A percentile compares a stretch with the other conserved stretches of the same genome.
Conservation (phyloP, 2,888 invertebrate species). For the Agrilus biguttatus region DNA sequence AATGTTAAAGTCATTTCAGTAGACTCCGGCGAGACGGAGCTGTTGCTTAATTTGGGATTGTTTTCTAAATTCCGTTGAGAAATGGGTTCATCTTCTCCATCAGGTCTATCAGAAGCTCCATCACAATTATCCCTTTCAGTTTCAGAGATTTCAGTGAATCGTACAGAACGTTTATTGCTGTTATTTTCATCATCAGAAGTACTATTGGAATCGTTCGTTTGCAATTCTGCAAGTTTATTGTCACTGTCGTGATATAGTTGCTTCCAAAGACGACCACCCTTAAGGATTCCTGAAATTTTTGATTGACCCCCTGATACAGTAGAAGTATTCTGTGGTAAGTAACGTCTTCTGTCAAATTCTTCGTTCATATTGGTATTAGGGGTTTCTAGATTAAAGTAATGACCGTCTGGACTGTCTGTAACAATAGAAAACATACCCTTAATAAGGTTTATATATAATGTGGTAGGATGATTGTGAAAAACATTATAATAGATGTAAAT, state of each 20-base stretch:
- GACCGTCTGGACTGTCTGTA: no score
- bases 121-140: constrained; percentile 26
- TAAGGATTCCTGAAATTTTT: constrained; percentile 58
- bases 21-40: constrained; percentile 24
- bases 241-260: constrained; percentile 20
- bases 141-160: constrained; percentile 42
- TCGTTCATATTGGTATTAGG: no score
- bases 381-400: no score
- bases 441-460: no score
- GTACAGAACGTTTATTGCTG: constrained; percentile 47
- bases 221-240: constrained; percentile 8
- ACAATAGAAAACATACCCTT: no score
- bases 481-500: no score
- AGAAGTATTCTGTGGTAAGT: no score
- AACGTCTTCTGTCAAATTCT: no score
- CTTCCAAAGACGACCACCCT: constrained; percentile 66
- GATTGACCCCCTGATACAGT: constrained; percentile 32
- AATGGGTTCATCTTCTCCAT: constrained; percentile 17
- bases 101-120: constrained; percentile 26
- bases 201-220: constrained; percentile 16
- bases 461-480: no score
- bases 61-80: constrained; percentile 15
- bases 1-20: constrained; percentile 41
- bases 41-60: constrained; percentile 10
- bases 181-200: constrained; percentile 38